Conservation (phyloP, 2,888 invertebrate genomes). For the Acronicta psi region DNA sequence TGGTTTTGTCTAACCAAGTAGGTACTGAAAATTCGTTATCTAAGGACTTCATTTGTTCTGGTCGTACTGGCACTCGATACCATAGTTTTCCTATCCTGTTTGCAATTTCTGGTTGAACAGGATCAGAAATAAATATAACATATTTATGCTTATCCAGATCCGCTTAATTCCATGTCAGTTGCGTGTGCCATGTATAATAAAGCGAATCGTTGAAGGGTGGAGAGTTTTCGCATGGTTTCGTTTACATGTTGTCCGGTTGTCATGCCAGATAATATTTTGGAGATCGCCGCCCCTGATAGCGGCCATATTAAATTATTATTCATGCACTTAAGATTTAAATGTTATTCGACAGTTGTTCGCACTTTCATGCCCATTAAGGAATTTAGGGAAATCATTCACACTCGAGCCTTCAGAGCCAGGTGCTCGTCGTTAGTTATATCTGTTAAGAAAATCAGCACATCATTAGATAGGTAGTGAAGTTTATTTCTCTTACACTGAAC, state of each 20-base stretch:
- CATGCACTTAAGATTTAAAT: slow-evolving; percentile 35
- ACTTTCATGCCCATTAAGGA: slow-evolving; percentile 25
- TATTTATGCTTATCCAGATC: slow-evolving; percentile 40
- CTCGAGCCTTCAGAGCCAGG: background rate
- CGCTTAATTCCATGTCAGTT: slow-evolving; percentile 43
- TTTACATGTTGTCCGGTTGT: slow-evolving; percentile 73
- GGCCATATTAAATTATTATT: slow-evolving; percentile 48
- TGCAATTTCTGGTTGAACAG: background rate
- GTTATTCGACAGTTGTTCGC: slow-evolving; percentile 24
- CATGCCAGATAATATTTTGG: slow-evolving; percentile 72
- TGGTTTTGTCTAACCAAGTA: no score
- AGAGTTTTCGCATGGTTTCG: slow-evolving; percentile 68
- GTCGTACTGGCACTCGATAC: no score
- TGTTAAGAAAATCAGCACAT: background rate
- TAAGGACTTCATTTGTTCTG: no score
- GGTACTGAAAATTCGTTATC: no score
- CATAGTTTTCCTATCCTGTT: no score
- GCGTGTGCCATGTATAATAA: slow-evolving; percentile 53
- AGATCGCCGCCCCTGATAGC: slow-evolving; percentile 58
- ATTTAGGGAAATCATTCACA: slow-evolving; percentile 13
- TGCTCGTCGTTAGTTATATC: background rate
- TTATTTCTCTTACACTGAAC: no score
- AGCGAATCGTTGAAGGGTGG: slow-evolving; percentile 64
- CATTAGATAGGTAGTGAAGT: no score
- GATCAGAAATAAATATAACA: background rate